These are phyloP conservation scores for Papilio elwesi DNA, from an alignment of 2,888 invertebrate species.

Conservation along the genomic window DNA sequence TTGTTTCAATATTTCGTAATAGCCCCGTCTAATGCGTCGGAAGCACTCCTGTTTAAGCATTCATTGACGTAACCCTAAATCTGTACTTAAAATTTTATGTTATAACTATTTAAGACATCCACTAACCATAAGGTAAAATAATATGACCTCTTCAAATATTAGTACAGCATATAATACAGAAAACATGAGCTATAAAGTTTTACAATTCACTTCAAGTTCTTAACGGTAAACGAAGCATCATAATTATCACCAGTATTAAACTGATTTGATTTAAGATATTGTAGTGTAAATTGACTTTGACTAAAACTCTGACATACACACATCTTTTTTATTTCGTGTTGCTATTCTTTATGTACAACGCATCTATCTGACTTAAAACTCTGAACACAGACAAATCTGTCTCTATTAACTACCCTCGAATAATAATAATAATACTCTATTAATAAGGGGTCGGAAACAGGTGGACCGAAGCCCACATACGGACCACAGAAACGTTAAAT, in stretches of 20 bases:
- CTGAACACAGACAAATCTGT: no score
- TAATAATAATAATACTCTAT: no score
- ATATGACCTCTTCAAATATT: constrained; percentile 7
- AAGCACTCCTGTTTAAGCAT: constrained; percentile 30
- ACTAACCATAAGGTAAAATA: constrained; percentile 15
- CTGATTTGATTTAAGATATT: not conserved
- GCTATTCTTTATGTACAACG: not conserved
- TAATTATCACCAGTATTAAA: not conserved
- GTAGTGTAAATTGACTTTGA: not conserved
- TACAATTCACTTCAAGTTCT: not conserved
- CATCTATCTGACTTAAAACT: not conserved
- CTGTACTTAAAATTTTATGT: constrained; percentile 14
- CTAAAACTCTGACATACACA: not conserved
- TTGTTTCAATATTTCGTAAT: not conserved
- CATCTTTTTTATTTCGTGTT: not conserved
- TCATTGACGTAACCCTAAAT: constrained; percentile 29
- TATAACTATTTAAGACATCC: constrained; percentile 11
- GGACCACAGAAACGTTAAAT: no score
- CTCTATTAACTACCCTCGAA: no score
- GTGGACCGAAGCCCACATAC: no score
- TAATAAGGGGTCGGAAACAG: no score
- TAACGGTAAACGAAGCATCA: not conserved
- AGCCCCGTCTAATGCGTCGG: constrained; percentile 19
- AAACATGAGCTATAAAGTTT: constrained; percentile 3
- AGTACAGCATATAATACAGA: not conserved